These are phyloP conservation scores for Ophioninae sp. DNA, from an alignment of 2,888 invertebrate species.

Conservation along the genomic window DNA sequence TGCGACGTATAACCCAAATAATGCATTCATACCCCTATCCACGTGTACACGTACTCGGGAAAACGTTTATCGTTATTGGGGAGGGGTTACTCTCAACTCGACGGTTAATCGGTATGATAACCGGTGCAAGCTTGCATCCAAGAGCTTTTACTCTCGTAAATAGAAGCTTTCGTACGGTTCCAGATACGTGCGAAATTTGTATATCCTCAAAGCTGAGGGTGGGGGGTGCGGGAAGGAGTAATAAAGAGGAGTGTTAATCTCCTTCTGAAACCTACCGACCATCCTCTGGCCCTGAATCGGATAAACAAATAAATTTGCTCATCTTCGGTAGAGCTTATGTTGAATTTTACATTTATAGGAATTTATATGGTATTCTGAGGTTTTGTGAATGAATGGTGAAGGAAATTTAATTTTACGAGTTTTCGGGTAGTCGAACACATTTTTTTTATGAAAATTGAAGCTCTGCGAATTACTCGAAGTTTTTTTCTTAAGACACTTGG, in stretches of 20 bases:
- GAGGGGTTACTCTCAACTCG: conserved; percentile 48
- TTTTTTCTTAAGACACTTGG: too few relatives aligned
- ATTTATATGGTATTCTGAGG: too few relatives aligned
- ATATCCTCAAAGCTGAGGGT: background rate
- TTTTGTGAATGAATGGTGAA: too few relatives aligned
- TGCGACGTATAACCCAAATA: background rate
- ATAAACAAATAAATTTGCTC: too few relatives aligned
- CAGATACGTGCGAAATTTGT: conserved; percentile 1
- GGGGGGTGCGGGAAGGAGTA: background rate
- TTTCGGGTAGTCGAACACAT: too few relatives aligned
- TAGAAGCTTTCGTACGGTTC: background rate
- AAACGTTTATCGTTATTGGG: conserved; percentile 63
- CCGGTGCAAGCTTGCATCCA: conserved; percentile 33
- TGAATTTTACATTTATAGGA: too few relatives aligned
- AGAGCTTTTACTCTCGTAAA: conserved; percentile 16
- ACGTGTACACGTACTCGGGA: conserved; percentile 43
- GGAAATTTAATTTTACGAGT: too few relatives aligned
- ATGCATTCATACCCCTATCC: background rate
- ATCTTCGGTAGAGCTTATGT: too few relatives aligned
- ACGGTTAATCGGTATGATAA: conserved; percentile 54
- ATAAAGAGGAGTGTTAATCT: background rate
- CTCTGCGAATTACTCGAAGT: too few relatives aligned
- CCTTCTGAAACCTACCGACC: background rate
- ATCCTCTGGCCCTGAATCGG: background rate
- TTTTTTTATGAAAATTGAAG: too few relatives aligned